phyloP scores from a whole-genome alignment of 2,113 vertebrate species.

The Lichenostomus cassidix region DNA sequence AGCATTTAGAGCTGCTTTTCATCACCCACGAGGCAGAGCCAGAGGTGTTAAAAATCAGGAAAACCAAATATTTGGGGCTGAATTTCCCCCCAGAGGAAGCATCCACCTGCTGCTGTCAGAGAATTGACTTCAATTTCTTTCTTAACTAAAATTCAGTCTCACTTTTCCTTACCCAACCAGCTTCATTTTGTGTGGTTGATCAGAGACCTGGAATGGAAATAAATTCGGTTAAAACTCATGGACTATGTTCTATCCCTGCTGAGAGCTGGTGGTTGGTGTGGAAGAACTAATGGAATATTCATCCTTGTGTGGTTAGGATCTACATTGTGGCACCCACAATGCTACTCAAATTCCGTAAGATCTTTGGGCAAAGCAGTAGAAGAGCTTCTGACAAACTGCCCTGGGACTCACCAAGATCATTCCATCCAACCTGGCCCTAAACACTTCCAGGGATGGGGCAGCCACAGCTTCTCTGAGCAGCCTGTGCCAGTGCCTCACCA shows the following conservation, averaged over 20 bases:
- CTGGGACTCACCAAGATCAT: background rate
- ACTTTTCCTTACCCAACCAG: no score
- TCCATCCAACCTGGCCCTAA: background rate
- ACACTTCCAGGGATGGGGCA: background rate
- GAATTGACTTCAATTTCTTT: background rate
- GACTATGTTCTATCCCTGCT: background rate
- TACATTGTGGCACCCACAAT: no score
- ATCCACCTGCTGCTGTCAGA: background rate
- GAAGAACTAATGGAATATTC: background rate
- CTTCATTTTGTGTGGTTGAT: background rate
- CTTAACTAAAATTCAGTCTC: background rate
- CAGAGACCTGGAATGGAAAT: background rate
- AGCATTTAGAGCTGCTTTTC: background rate
- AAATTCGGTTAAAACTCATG: background rate
- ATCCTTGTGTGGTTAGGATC: background rate
- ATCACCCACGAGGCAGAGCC: background rate
- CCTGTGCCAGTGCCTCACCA: background rate
- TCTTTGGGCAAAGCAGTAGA: background rate
- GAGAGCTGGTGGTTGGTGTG: background rate
- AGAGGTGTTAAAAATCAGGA: background rate
- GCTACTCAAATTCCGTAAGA: background rate
- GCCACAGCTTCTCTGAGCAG: background rate
- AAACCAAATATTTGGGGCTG: background rate
- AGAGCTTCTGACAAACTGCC: background rate
- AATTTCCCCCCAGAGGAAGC: background rate